Conservation (phyloP, 1,140 invertebrate species). For the Limonius californicus region DNA sequence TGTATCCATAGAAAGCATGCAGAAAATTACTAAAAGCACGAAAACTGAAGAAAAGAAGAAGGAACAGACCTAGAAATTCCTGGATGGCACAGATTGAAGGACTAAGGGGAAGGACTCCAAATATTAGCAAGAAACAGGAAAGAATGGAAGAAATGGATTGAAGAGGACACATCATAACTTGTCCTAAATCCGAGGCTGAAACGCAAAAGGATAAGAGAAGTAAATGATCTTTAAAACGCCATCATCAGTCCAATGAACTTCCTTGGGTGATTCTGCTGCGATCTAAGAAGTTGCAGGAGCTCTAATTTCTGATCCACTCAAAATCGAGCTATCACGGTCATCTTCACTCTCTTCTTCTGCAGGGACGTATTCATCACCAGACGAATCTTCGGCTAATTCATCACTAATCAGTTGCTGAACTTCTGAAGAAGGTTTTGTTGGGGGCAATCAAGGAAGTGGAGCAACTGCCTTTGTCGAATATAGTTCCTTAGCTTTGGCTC, state of each 20-base stretch:
- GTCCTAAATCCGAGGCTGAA: too few species aligned
- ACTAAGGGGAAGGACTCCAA: too few species aligned
- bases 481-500: slow-evolving; percentile 80
- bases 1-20: too few species aligned
- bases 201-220: too few species aligned
- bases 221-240: slow-evolving; percentile 73
- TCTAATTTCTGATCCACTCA: slow-evolving; percentile 58
- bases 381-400: slow-evolving; percentile 80
- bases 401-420: slow-evolving; percentile 69
- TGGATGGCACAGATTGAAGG: too few species aligned
- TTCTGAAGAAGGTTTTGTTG: slow-evolving; percentile 55
- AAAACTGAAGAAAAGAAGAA: too few species aligned
- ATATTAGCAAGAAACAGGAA: too few species aligned
- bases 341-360: slow-evolving; percentile 66
- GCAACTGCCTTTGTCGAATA: slow-evolving; percentile 56
- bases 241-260: slow-evolving; percentile 53
- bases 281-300: slow-evolving; percentile 50
- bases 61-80: too few species aligned
- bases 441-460: slow-evolving; percentile 51
- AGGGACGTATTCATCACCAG: slow-evolving; percentile 81
- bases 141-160: too few species aligned
- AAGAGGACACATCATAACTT: too few species aligned
- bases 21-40: too few species aligned
- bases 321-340: slow-evolving; percentile 53
- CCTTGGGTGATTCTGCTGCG: slow-evolving; percentile 36